phyloP scores from a whole-genome alignment of 2,797 vertebrate genomes.

The Hypotaenidia okinawae region DNA sequence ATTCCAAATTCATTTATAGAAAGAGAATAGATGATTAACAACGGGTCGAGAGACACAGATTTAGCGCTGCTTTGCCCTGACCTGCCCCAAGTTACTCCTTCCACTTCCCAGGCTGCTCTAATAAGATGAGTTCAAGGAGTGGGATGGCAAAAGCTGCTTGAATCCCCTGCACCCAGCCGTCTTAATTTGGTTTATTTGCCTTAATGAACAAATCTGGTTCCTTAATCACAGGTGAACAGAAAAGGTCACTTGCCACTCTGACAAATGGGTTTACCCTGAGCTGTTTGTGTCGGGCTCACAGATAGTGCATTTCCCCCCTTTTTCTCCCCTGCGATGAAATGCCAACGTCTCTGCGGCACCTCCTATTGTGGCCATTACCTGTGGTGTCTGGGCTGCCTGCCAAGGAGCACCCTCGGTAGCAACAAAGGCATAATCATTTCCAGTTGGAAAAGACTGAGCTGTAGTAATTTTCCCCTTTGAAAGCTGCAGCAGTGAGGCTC shows the following conservation, averaged over 20 bases:
- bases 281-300: not conserved
- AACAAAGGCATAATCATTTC: conserved; percentile 70
- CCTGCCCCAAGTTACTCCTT: conserved; percentile 53
- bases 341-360: conserved; percentile 3
- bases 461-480: conserved; percentile 50
- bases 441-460: conserved; percentile 51
- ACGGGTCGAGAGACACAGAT: conserved; percentile 67
- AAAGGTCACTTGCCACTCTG: conserved; percentile 52
- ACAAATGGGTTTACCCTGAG: conserved; percentile 49
- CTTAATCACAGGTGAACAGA: conserved; percentile 56
- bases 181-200: conserved; percentile 58
- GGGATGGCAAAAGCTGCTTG: conserved; percentile 60
- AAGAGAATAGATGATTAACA: conserved; percentile 83
- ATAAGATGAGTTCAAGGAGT: conserved; percentile 72
- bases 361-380: conserved; percentile 48
- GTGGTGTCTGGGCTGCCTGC: conserved; percentile 66
- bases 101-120: conserved; percentile 58
- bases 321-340: not conserved
- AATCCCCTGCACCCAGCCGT: conserved; percentile 8
- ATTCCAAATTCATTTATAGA: conserved; percentile 85
- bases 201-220: conserved; percentile 63
- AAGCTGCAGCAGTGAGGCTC: not conserved
- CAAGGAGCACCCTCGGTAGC: conserved; percentile 70
- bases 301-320: not conserved
- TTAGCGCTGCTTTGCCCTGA: conserved; percentile 69